Percentiles rank a stretch among this genome's conserved stretches.
These are phyloP conservation scores for Oophaga pumilio DNA, from an alignment of 2,113 vertebrate genomes.

Conservation along the genomic window DNA sequence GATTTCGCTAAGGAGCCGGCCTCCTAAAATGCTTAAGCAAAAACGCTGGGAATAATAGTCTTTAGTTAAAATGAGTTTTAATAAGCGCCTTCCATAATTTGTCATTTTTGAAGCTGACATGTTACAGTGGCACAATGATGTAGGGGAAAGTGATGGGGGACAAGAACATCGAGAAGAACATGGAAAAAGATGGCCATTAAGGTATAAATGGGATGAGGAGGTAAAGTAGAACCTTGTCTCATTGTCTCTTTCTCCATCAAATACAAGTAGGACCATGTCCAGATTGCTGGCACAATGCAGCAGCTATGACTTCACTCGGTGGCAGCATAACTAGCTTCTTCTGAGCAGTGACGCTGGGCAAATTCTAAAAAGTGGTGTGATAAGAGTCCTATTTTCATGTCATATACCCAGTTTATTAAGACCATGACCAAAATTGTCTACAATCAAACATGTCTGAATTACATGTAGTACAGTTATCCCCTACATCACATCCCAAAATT, in stretches of 20 bases:
- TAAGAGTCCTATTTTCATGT: too few relatives aligned
- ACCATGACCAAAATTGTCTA: too few relatives aligned
- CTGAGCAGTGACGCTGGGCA: too few relatives aligned
- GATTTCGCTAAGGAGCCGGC: background rate
- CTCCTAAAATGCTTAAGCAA: background rate
- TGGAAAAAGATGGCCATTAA: background rate
- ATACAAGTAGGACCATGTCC: background rate
- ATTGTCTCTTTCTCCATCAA: background rate
- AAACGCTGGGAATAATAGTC: conserved; percentile 28
- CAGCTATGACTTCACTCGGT: background rate
- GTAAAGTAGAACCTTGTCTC: background rate
- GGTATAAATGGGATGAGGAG: background rate
- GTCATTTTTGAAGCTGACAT: background rate
- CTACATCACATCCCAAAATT: too few relatives aligned
- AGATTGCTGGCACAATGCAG: background rate
- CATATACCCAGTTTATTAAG: too few relatives aligned
- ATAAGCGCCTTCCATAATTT: background rate
- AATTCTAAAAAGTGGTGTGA: too few relatives aligned
- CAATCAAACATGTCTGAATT: too few relatives aligned
- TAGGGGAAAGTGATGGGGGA: background rate
- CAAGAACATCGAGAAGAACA: background rate
- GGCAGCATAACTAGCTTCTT: too few relatives aligned
- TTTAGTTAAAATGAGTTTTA: conserved; percentile 8
- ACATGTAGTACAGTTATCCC: too few relatives aligned
- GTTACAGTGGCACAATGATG: background rate